Evolutionary conservation across 2,888 invertebrate species (phyloP).

Genomic region (Macrophya annulata): DNA sequence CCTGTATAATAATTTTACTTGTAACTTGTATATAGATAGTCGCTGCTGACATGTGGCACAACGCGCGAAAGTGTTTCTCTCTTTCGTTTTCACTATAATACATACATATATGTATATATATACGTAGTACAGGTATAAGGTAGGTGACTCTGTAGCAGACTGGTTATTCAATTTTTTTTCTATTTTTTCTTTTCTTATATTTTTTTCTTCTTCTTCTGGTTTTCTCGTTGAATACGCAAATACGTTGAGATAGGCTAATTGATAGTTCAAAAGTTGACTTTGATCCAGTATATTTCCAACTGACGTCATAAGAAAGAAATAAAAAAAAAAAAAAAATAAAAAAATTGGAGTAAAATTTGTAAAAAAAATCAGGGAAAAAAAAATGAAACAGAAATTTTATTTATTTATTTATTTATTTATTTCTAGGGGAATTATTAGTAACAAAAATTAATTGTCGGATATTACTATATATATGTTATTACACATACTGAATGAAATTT

Average conservation of each 20-base stretch:
- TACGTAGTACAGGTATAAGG: not conserved
- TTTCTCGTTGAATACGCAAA: not conserved
- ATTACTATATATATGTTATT: no score
- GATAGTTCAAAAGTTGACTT: not conserved
- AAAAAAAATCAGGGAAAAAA: no score
- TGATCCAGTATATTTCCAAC: not conserved
- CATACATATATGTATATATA: not conserved
- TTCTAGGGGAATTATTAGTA: no score
- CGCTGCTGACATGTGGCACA: slow-evolving; percentile 21
- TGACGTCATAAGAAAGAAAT: not conserved
- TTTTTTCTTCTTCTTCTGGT: not conserved
- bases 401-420: no score
- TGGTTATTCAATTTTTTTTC: not conserved
- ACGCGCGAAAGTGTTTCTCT: slow-evolving; percentile 33
- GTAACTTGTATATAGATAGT: not conserved
- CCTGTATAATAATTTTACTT: not conserved
- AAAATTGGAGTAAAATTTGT: no score
- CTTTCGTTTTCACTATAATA: slow-evolving; percentile 24
- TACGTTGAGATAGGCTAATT: not conserved
- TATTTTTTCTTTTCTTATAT: no score
- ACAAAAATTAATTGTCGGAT: no score
- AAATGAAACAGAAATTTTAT: no score
- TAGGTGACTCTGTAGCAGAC: not conserved
- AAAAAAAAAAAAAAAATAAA: no score
- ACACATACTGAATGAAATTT: no score